Evolutionary conservation across 2,797 vertebrate genomes (phyloP).

Genomic region (Myotis findleyi): DNA sequence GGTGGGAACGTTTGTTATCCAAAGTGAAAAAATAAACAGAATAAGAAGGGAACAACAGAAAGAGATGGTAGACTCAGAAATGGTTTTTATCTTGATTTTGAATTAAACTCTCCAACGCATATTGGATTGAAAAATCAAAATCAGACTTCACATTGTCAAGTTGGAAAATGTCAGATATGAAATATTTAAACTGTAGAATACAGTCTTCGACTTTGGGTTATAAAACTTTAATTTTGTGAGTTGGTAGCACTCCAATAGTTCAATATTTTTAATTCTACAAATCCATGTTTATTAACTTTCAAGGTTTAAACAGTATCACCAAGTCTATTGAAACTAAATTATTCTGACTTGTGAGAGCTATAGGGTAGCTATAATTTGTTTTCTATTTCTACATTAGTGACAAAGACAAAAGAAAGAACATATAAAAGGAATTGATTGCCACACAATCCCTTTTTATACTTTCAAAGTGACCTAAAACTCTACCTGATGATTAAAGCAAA

Average conservation of each 20-base stretch:
- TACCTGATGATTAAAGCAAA: constrained; percentile 58
- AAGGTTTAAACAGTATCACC: constrained; percentile 88
- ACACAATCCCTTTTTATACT: constrained; percentile 78
- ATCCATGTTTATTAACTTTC: constrained; percentile 91
- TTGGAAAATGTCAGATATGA: constrained; percentile 88
- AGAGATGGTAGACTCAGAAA: constrained; percentile 42
- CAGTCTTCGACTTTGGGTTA: constrained; percentile 85
- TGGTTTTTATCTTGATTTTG: constrained; percentile 80
- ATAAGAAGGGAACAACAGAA: constrained; percentile 35
- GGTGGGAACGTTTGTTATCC: constrained; percentile 44
- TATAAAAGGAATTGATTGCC: constrained; percentile 85
- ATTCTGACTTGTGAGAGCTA: constrained; percentile 86
- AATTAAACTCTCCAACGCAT: constrained; percentile 77
- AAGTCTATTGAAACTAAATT: constrained; percentile 88
- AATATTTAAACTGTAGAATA: constrained; percentile 89
- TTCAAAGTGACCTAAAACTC: constrained; percentile 77
- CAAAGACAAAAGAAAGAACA: constrained; percentile 85
- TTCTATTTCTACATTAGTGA: constrained; percentile 85
- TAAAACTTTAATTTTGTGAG: constrained; percentile 91
- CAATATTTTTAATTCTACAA: constrained; percentile 90
- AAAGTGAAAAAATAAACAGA: neutral
- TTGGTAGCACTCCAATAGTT: constrained; percentile 86
- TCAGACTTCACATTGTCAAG: constrained; percentile 81
- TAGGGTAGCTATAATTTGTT: constrained; percentile 85
- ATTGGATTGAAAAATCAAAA: constrained; percentile 86